Conservation (phyloP, 2,113 vertebrate species). For the Corynorhinus townsendii region DNA sequence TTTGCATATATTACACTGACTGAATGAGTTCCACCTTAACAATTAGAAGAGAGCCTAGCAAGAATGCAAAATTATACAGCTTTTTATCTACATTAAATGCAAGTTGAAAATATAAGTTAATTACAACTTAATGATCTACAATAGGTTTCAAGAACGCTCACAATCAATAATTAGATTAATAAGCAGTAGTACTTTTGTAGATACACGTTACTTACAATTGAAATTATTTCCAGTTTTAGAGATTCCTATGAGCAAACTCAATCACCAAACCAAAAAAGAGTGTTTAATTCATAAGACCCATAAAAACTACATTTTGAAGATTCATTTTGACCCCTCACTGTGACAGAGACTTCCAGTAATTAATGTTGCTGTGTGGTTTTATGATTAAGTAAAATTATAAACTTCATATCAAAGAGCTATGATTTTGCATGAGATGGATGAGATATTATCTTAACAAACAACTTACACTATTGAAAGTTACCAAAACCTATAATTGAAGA, state of each 20-base stretch:
- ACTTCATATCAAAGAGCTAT: background rate
- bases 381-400: background rate
- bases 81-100: background rate
- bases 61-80: background rate
- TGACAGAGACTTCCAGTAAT: background rate
- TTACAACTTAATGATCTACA: background rate
- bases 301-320: background rate
- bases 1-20: background rate
- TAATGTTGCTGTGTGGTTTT: background rate
- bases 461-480: background rate
- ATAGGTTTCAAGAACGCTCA: background rate
- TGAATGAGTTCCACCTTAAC: background rate
- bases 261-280: background rate
- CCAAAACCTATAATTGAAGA: too few relatives aligned
- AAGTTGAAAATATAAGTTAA: background rate
- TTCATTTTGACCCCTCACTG: accelerated
- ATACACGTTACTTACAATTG: background rate
- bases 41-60: background rate
- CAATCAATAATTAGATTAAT: background rate
- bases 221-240: background rate
- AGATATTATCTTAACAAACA: background rate
- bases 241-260: background rate
- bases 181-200: background rate
- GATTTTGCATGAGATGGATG: background rate
- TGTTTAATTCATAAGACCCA: background rate